Base-by-base conservation (phyloP, 2,888 invertebrate genomes). In the Luperina nickerlii region DNA sequence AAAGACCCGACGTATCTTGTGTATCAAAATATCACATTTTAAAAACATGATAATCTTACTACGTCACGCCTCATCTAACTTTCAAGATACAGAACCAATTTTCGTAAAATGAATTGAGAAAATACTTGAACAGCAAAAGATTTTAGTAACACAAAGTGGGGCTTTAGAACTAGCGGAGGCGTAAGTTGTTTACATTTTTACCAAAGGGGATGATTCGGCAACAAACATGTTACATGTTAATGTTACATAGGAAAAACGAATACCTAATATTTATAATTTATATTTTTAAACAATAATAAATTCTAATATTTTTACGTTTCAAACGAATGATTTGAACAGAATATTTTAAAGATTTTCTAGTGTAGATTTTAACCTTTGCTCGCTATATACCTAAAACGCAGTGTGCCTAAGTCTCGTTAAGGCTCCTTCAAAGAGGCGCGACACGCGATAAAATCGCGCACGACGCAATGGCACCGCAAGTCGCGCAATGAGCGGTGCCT, bases 1-100 rank as follows among this genome's bases (percentile, higher is more conserved):
- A 38, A 88, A 68, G 68, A 65, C 18, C 42, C 24, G 8, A 65
- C 45, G 57, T 60, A 73, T 54, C 48, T 54, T 63, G 1, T 70
- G 20, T 67, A 63, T 65, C 68, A 75, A 18, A 76, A 20, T 60
- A 79, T 76, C 45, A 42, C 57, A 79, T 20, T 62, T 76, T 54
- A 54, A 69, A 74, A 76, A 57, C 32, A 54, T 65, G 20, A 79
- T 76, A 67, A 74, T 67, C 66, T 62, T 51, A 72, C 73, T 60
- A 57, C 32, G 54, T 83, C 77, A 63, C 70, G 78, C 78, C 68
- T 32, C 38, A 67, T 76, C 51, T 80, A 86, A 70, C 77, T 76
- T 62, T 60, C 62, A 20, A 79, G 65, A 67, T 67, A 74, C 45
- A 69, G 20, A 81, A 83, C 42, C 70, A 70, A 87, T 84, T 89